A percentile compares a stretch with the other conserved stretches of the same genome.
Conservation (phyloP, 1,140 invertebrate species). For the Octopus sinensis region DNA sequence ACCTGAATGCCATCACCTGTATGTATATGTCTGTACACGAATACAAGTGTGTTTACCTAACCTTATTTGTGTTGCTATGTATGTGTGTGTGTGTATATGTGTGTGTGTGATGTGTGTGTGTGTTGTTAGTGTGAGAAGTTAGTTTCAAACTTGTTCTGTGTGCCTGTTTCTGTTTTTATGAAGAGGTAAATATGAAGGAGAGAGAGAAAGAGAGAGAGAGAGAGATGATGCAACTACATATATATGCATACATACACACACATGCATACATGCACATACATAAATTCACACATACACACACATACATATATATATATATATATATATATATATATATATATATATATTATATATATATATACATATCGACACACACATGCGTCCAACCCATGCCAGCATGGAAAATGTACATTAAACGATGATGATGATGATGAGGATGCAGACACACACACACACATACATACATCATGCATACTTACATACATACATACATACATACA, state of each 20-base stretch:
- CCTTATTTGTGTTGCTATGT: neutral
- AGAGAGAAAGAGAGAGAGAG: constrained; percentile 12
- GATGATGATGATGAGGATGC: no score
- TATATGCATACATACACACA: neutral
- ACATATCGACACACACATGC: neutral
- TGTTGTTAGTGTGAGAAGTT: neutral
- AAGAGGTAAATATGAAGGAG: neutral
- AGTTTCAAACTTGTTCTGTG: no score
- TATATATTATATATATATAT: neutral
- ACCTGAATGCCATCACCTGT: neutral
- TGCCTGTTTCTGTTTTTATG: no score
- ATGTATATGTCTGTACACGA: neutral
- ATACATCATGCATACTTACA: no score
- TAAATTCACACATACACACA: neutral
- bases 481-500: no score
- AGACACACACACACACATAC: no score
- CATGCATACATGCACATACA: neutral
- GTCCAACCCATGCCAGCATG: neutral
- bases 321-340: neutral
- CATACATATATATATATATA: neutral
- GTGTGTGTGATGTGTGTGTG: neutral
- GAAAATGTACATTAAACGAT: no score
- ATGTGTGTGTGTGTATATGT: neutral
- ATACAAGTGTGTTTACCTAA: neutral
- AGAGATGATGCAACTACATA: neutral